phyloP scores from a whole-genome alignment of 2,888 invertebrate species.

The Melangyna quadrimaculata region DNA sequence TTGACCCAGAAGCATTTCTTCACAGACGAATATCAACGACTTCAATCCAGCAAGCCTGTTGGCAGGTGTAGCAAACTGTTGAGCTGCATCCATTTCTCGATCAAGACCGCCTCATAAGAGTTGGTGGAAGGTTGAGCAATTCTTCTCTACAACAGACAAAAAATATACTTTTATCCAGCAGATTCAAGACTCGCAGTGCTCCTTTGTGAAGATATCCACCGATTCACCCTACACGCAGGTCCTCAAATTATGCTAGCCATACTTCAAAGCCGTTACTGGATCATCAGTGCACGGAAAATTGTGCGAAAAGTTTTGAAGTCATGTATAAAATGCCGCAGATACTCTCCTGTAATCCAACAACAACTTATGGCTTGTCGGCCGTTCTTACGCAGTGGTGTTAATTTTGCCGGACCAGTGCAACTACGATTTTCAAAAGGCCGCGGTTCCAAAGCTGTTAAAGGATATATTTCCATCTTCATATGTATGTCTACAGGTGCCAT shows the following conservation, averaged over 20 bases:
- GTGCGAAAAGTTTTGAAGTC: constrained; percentile 9
- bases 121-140: constrained; percentile 26
- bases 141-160: neutral
- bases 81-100: constrained; percentile 42
- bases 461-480: constrained; percentile 28
- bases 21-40: neutral
- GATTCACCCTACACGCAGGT: constrained; percentile 16
- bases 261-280: neutral
- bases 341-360: neutral
- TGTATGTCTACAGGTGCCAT: constrained; percentile 47
- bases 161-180: constrained; percentile 27
- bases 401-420: constrained; percentile 24
- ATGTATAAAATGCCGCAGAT: constrained; percentile 19
- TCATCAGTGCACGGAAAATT: constrained; percentile 22
- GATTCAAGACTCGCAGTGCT: neutral
- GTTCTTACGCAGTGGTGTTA: constrained; percentile 14
- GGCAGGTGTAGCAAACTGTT: constrained; percentile 5
- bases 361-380: constrained; percentile 17
- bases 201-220: constrained; percentile 24
- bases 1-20: constrained; percentile 4
- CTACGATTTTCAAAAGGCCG: constrained; percentile 40
- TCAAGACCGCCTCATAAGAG: constrained; percentile 13
- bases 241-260: constrained; percentile 36
- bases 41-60: neutral
- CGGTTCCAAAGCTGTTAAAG: constrained; percentile 19